Base-by-base conservation (phyloP, 2,797 vertebrate species). In the Astyanax mexicanus region DNA sequence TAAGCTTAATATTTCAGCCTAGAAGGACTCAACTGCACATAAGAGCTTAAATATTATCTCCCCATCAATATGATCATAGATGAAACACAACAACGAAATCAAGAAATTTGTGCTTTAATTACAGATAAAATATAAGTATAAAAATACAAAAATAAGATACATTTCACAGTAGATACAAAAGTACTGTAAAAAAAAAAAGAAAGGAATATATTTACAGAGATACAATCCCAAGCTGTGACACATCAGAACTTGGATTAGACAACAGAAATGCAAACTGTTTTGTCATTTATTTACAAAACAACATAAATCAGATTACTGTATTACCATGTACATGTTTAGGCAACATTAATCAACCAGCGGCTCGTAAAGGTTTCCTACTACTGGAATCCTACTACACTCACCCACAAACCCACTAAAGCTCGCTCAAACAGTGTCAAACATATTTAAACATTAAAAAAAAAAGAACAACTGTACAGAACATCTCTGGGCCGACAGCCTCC, bases 91-190 rank as follows among this genome's bases (percentile, higher is more conserved):
- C 25, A 75, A 69, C 75, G n/a, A 21, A 61, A 52, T 69, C 17
- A 67, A 65, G 64, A 72, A 74, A 55, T 78, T 23, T 65, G 17
- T 74, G 21, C 76, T 92, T 94, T 93, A 92, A 93, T 86, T 84
- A 84, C 84, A 87, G 87, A 88, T 87, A 77, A 88, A 90, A 89
- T 80, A 78, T 81, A 84, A 91, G 89, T 92, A 92, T 83, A 92
- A 93, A 92, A 92, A 93, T 94, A 93, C 87, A 93, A 92, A 93
- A 93, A 92, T 92, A 93, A 86, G 86, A 87, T 88, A 86, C 84
- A 86, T 86, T 90, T 93, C 88, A 94, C 93, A 94, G 92, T 93
- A 91, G 81, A 86, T 88, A 91, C 86, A 90, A 80, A 86, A 77
- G 81, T 85, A 88, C 77, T 85, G 61, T 54, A 83, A 78, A 86